Evolutionary conservation across 2,797 vertebrate genomes (phyloP), one percentile per base, ranked within the genome.

Genomic region (Galago senegalensis): DNA sequence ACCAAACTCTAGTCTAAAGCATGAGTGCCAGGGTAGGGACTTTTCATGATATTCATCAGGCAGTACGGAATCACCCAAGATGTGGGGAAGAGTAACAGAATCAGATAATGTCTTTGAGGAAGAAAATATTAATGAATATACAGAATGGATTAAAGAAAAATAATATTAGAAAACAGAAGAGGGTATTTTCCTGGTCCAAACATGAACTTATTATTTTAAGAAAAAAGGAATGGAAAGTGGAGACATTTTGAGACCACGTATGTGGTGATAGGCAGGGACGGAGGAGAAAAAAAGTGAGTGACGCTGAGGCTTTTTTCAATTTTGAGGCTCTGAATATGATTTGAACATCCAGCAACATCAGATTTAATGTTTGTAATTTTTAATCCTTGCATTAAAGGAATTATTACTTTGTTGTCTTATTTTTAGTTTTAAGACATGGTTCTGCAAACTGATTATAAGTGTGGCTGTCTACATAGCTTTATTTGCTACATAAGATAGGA

Each of bases 381-480:
- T 53, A 65, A 81, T 27, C 18, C n/a, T 70, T 73, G 5, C 27
- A 85, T 43, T 72, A 27, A 69, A 79, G 49, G 5, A 75, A 29
- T 65, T 75, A 69, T 20, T 89, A 56, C 3, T 53, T 81, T 69
- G 21, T 43, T 67, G 63, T 43, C 27, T 13, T 58, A 67, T 40
- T 75, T 89, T 80, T 80, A 60, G 65, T 80, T 87, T 76, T 53
- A 75, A 85, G 46, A 72, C 31, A 7, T 53, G 46, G n/a, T 63
- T 89, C 34, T 92, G 56, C 81, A 90, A 93, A 61, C 14, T 53
- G 72, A 53, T 34, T 53, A 29, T 60, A 70, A 86, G 96, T 27
- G 2, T n/a, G 29, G 8, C 27, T 34, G 43, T 17, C 72, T 67
- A 37, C 6, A 53, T 8, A 31, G 46, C 2, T 46, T 43, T 29